Evolutionary conservation across 2,797 vertebrate genomes (phyloP).

Genomic region (Mormyrops attenuatus): DNA sequence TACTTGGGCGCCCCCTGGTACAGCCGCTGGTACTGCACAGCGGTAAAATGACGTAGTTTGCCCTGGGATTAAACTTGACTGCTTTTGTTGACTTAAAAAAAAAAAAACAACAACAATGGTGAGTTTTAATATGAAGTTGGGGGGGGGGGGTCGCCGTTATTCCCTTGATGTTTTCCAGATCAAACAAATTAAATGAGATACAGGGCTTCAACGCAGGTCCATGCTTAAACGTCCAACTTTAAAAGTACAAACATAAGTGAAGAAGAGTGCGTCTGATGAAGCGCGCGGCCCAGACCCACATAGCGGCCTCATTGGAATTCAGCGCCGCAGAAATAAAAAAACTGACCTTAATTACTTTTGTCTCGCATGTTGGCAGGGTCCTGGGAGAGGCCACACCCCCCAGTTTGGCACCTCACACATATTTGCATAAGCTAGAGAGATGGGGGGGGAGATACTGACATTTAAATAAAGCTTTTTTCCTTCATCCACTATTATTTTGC

Average conservation of each 20-base stretch:
- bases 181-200: constrained; percentile 10
- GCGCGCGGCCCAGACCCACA: not conserved
- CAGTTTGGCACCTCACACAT: constrained; percentile 7
- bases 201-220: not conserved
- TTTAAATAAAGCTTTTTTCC: constrained; percentile 9
- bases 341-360: constrained; percentile 20
- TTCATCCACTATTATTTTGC: not conserved
- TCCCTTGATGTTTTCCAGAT: constrained; percentile 16
- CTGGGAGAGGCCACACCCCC: constrained; percentile 8
- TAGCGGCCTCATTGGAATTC: not conserved
- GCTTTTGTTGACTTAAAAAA: not conserved
- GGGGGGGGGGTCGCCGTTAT: not conserved
- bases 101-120: not conserved
- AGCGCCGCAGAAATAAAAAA: constrained; percentile 10
- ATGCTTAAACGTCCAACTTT: constrained; percentile 2
- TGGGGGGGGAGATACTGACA: not conserved
- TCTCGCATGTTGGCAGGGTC: constrained; percentile 8
- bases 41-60: not conserved
- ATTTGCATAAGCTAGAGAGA: constrained; percentile 14
- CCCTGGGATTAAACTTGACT: not conserved
- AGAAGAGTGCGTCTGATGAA: not conserved
- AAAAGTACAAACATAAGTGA: not conserved
- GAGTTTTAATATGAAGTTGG: not conserved
- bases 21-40: not conserved
- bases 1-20: not conserved